A percentile compares a stretch with the other conserved stretches of the same genome.
Conservation (phyloP, 92 coral and sea anemone genomes). For the Chrysogorgia sp. region DNA sequence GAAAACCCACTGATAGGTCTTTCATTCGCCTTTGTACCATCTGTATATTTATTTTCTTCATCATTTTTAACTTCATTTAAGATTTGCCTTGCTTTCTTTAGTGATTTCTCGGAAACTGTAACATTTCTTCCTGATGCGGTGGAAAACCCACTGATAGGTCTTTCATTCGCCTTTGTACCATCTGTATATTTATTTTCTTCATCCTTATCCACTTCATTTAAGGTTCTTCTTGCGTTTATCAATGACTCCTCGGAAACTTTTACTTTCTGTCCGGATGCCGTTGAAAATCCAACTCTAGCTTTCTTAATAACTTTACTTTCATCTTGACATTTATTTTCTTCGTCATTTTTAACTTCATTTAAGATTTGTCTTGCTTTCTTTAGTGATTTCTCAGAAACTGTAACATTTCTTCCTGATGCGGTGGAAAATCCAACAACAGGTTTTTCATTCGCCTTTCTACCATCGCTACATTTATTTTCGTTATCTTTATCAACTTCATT, state of each 20-base stretch:
- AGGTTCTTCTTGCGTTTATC: slow-evolving; percentile 44
- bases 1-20: neutral
- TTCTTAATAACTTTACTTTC: neutral
- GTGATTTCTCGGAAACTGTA: slow-evolving; percentile 55
- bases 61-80: slow-evolving; percentile 3
- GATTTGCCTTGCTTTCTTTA: slow-evolving; percentile 31
- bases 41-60: neutral
- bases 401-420: slow-evolving; percentile 41
- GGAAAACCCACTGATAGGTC: neutral
- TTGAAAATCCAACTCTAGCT: slow-evolving; percentile 15
- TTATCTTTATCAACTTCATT: slow-evolving; percentile 9
- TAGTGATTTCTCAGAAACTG: slow-evolving; percentile 28
- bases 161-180: too few relatives aligned
- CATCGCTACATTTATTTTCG: neutral
- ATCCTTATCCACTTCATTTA: slow-evolving; percentile 1
- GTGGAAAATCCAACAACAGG: slow-evolving; percentile 23
- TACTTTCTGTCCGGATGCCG: slow-evolving; percentile 44
- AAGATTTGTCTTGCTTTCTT: slow-evolving; percentile 4
- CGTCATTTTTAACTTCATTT: neutral
- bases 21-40: neutral
- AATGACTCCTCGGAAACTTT: slow-evolving; percentile 51
- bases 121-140: slow-evolving; percentile 58
- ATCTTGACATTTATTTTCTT: neutral
- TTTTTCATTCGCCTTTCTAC: neutral
- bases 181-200: neutral